These are phyloP conservation scores for Papilio elwesi DNA, from an alignment of 2,888 invertebrate genomes.

Conservation along the genomic window DNA sequence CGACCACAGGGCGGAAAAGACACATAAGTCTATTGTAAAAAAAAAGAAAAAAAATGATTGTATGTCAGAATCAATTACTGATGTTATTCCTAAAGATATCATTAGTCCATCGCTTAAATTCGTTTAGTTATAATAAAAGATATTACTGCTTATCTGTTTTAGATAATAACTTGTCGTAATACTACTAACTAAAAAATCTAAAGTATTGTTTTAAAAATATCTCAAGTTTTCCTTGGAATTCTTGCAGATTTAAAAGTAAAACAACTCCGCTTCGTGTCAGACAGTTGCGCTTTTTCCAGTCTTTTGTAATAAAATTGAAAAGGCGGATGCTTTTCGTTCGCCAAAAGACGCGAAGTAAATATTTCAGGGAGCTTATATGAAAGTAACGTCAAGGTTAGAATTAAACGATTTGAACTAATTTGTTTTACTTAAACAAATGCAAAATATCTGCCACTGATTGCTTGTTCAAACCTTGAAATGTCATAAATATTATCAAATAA, in stretches of 20 bases:
- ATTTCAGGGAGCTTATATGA: not conserved
- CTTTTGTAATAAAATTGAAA: conserved; percentile 36
- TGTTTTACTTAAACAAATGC: too few relatives aligned
- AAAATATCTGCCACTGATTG: too few relatives aligned
- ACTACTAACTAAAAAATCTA: conserved; percentile 1
- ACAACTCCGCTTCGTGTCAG: conserved; percentile 20
- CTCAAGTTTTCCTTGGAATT: not conserved
- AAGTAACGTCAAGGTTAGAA: conserved; percentile 5
- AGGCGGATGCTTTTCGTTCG: conserved; percentile 34
- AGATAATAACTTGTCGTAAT: not conserved
- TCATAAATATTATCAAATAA: too few relatives aligned
- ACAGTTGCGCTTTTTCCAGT: conserved; percentile 31
- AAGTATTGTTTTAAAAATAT: conserved; percentile 6
- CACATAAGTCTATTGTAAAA: too few relatives aligned
- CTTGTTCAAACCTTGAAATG: too few relatives aligned
- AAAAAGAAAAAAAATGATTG: too few relatives aligned
- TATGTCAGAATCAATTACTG: too few relatives aligned
- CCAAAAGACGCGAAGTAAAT: conserved; percentile 17
- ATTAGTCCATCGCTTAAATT: too few relatives aligned
- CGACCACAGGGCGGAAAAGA: too few relatives aligned
- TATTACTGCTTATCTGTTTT: too few relatives aligned
- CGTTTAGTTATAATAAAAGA: too few relatives aligned
- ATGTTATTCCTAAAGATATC: too few relatives aligned
- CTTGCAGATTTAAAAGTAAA: conserved; percentile 16
- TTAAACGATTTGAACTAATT: not conserved